Conservation (phyloP, 2,888 invertebrate species). For the Drosophila lacicola region DNA sequence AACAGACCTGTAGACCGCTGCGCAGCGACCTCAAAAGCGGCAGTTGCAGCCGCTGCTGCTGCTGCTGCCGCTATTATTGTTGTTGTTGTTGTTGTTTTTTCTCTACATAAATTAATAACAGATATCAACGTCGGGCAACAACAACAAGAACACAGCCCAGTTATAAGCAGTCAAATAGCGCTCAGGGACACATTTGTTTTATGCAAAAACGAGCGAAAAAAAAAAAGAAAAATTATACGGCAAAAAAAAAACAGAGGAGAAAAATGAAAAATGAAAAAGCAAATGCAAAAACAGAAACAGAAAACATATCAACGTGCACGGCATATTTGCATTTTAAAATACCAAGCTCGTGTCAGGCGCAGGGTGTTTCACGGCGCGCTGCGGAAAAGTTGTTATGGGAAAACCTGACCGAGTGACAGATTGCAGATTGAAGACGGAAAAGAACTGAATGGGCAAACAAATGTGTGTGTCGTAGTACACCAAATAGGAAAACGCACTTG, state of each 20-base stretch:
- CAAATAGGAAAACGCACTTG: neutral
- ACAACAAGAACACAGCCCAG: conserved; percentile 62
- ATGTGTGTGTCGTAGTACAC: neutral
- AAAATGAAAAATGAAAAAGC: conserved; percentile 26
- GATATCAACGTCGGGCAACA: conserved; percentile 67
- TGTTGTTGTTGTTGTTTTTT: conserved; percentile 48
- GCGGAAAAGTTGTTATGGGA: conserved; percentile 24
- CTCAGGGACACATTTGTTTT: conserved; percentile 81
- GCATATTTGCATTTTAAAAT: conserved; percentile 78
- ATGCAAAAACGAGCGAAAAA: conserved; percentile 48
- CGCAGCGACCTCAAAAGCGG: conserved; percentile 63
- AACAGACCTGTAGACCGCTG: conserved; percentile 37
- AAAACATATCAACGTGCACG: conserved; percentile 75
- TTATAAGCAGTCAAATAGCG: conserved; percentile 74
- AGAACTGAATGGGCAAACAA: neutral
- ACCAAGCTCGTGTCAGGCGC: conserved; percentile 33
- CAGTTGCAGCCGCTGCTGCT: conserved; percentile 31
- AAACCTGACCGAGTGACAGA: conserved; percentile 37
- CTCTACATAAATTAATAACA: conserved; percentile 80
- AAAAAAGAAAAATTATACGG: conserved; percentile 23
- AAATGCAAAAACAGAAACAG: conserved; percentile 37
- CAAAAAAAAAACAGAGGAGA: conserved; percentile 11
- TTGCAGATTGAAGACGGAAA: neutral
- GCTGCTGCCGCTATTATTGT: neutral
- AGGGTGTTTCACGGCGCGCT: conserved; percentile 58